Percentiles rank a stretch among this genome's conserved stretches.
Conservation (phyloP, 1,140 invertebrate genomes). For the Drosophila pseudoobscura region DNA sequence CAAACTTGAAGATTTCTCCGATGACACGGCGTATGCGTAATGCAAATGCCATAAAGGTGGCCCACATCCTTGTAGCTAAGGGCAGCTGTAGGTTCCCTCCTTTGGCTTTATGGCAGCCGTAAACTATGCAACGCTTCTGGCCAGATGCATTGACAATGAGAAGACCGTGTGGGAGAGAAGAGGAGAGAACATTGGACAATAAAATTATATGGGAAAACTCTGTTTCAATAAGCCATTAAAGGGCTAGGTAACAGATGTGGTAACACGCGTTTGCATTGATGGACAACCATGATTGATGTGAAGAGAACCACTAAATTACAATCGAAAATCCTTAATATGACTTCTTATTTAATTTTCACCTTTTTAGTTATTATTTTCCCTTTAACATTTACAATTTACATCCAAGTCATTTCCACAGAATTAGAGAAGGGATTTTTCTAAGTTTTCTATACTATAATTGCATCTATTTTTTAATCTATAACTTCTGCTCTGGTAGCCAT, state of each 20-base stretch:
- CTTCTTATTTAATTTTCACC: no score
- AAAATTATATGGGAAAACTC: background rate
- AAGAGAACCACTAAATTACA: background rate
- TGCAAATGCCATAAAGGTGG: slow-evolving; percentile 46
- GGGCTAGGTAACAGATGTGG: no score
- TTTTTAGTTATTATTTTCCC: no score
- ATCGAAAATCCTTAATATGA: no score
- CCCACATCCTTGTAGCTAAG: slow-evolving; percentile 43
- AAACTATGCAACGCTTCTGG: slow-evolving; percentile 60
- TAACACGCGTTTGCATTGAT: no score
- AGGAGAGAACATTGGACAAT: background rate
- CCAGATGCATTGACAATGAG: slow-evolving; percentile 45
- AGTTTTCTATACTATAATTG: no score
- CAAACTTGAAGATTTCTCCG: slow-evolving; percentile 67
- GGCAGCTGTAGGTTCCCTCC: slow-evolving; percentile 21
- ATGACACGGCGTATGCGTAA: slow-evolving; percentile 56
- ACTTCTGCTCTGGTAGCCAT: no score
- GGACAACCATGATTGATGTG: no score
- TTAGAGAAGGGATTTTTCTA: no score
- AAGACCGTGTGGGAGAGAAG: background rate
- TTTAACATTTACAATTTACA: background rate
- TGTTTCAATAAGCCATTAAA: background rate
- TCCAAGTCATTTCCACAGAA: no score
- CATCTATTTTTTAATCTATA: no score
- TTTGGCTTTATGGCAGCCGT: slow-evolving; percentile 28